These are phyloP conservation scores for Matsumyia berberina DNA, from an alignment of 2,888 invertebrate genomes.

Conservation along the genomic window DNA sequence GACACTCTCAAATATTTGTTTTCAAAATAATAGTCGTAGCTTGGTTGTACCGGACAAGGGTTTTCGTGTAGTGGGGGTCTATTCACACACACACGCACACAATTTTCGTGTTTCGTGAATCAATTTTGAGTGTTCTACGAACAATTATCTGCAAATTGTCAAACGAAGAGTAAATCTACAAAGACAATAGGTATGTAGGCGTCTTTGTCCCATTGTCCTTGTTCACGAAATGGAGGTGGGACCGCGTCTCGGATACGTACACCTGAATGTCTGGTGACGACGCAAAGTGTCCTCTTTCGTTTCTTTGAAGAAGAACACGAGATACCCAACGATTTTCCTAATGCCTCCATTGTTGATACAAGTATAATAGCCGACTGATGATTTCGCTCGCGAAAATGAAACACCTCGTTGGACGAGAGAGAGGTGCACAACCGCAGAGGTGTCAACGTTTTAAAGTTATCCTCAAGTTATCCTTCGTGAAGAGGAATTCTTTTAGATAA, in stretches of 20 bases:
- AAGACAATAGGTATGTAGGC: conserved; percentile 41
- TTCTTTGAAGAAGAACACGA: background rate
- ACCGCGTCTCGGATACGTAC: conserved; percentile 9
- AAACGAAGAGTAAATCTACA: conserved; percentile 56
- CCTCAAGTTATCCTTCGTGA: conserved; percentile 10
- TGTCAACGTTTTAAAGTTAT: conserved; percentile 44
- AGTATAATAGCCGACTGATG: conserved; percentile 50
- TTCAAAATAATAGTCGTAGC: conserved; percentile 54
- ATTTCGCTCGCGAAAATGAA: conserved; percentile 23
- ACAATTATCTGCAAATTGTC: conserved; percentile 69
- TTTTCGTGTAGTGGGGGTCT: too few species aligned
- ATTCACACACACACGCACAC: conserved; percentile 17
- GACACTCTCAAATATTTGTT: conserved; percentile 69
- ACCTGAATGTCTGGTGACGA: conserved; percentile 41
- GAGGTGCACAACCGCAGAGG: conserved; percentile 26
- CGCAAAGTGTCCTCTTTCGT: conserved; percentile 45
- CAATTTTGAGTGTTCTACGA: conserved; percentile 55
- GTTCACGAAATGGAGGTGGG: background rate
- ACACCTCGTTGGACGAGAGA: conserved; percentile 1
- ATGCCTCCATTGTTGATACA: conserved; percentile 49
- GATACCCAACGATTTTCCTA: conserved; percentile 47
- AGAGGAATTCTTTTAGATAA: conserved; percentile 28
- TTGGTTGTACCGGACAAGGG: conserved; percentile 6
- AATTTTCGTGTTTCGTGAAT: conserved; percentile 51
- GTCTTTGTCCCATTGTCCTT: conserved; percentile 23